Evolutionary conservation across 1,140 invertebrate genomes (phyloP).

Genomic region (Leptinotarsa defecta): DNA sequence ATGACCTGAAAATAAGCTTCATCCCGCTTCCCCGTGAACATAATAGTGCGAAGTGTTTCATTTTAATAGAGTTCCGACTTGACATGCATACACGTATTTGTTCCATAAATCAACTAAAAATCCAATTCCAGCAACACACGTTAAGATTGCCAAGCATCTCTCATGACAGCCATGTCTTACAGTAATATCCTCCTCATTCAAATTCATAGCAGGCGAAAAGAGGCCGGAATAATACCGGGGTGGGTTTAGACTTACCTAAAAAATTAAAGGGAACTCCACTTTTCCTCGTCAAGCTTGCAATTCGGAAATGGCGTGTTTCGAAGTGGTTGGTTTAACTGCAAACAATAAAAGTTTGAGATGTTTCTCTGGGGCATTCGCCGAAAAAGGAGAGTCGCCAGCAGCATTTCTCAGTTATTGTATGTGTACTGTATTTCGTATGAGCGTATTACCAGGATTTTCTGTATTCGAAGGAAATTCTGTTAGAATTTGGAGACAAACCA

Average conservation of each 20-base stretch:
- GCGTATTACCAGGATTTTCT: too few relatives aligned
- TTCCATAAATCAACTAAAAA: slow-evolving; percentile 41
- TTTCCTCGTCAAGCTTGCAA: too few relatives aligned
- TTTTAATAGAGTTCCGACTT: slow-evolving; percentile 24
- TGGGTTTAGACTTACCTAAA: slow-evolving; percentile 30
- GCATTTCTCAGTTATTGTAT: too few relatives aligned
- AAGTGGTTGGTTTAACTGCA: too few relatives aligned
- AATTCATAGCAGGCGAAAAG: slow-evolving; percentile 35
- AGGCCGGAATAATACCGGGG: slow-evolving; percentile 24
- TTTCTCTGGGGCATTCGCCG: too few relatives aligned
- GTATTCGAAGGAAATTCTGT: too few relatives aligned
- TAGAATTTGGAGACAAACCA: too few relatives aligned
- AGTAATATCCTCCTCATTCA: slow-evolving; percentile 7
- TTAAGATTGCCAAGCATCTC: neutral
- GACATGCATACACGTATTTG: slow-evolving; percentile 40
- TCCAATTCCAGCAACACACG: slow-evolving; percentile 29
- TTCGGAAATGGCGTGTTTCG: too few relatives aligned
- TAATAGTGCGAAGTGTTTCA: slow-evolving; percentile 27
- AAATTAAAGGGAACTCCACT: slow-evolving; percentile 18
- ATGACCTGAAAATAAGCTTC: neutral
- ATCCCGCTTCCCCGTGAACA: neutral
- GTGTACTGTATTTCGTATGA: too few relatives aligned
- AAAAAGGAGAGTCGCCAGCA: too few relatives aligned
- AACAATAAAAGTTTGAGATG: too few relatives aligned
- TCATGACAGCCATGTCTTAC: neutral